Base-by-base conservation (phyloP, 2,888 invertebrate genomes). In the Aspidapion aeneum region DNA sequence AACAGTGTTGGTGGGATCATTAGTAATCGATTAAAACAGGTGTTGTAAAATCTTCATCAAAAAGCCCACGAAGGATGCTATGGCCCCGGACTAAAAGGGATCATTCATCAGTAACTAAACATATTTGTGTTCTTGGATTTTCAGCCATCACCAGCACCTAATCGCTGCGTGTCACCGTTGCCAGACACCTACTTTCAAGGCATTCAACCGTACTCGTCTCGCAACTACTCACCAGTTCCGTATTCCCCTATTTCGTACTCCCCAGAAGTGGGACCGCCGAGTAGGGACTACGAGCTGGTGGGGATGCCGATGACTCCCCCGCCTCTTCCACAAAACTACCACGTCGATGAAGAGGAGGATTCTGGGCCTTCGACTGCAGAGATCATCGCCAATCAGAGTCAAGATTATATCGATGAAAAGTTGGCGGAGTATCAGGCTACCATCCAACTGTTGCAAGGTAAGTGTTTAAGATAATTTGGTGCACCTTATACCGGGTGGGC, bases 361-460 rank as follows among this genome's bases (percentile, higher is more conserved):
- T 84, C 88, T 71, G 92, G 93, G 55, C 92, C 91, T 9, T 91
- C 93, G 64, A 94, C 94, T 18, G 94, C 94, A 56, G 94, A 94
- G 80, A 94, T 94, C 73, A 94, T 95, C 73, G 94, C 94, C 67
- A 91, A 90, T 78, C 96, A 96, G 82, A 93, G 93, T 65, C 95
- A 96, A 82, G 95, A 96, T 81, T 96, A 95, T 79, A 89, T 96
- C 69, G 96, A 96, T 78, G 96, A 96, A 81, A 93, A 93, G 80
- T 85, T 96, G 74, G 93, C 94, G 59, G 94, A 96, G 82, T 96
- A 95, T 79, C 94, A 95, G 81, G 90, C 92, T 68, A 95, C 95
- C 35, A 96, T 96, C 80, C 89, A 91, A 75, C 88, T 92, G 78
- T 83, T 95, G 74, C 94, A 94, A 88, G 93, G 93, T 93, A 77